Percentiles rank a stretch among this genome's conserved stretches.
Evolutionary conservation across 1,140 invertebrate species (phyloP).

Genomic region (Pectinophora gossypiella): DNA sequence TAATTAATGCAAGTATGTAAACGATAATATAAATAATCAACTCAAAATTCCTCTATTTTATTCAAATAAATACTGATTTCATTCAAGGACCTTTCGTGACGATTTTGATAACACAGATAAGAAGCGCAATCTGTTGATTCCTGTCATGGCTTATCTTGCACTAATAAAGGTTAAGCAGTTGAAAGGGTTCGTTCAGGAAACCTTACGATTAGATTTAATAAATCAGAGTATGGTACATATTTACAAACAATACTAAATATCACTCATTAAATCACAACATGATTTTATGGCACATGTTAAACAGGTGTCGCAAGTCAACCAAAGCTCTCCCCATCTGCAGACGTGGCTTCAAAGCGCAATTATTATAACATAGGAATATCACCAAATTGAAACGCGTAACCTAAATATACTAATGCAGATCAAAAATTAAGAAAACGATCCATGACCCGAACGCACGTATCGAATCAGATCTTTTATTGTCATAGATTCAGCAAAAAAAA

Average conservation of each 20-base stretch:
- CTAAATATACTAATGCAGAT: conserved; percentile 66
- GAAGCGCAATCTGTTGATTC: too few species aligned
- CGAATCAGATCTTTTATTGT: conserved; percentile 70
- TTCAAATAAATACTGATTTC: neutral
- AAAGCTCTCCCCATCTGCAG: conserved; percentile 26
- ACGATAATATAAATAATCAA: conserved; percentile 7
- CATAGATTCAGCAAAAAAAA: conserved; percentile 68
- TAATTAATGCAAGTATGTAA: conserved; percentile 15
- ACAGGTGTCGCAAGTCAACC: conserved; percentile 59
- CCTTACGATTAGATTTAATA: conserved; percentile 51
- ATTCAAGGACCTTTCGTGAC: neutral
- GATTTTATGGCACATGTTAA: conserved; percentile 70
- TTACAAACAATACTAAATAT: conserved; percentile 75
- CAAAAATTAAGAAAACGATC: conserved; percentile 46
- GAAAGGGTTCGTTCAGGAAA: conserved; percentile 44
- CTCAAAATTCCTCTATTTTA: too few species aligned
- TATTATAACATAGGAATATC: conserved; percentile 56
- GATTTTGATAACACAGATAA: neutral
- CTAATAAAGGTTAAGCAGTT: conserved; percentile 45
- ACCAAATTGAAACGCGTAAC: conserved; percentile 52
- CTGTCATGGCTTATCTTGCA: conserved; percentile 35
- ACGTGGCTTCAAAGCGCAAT: conserved; percentile 63
- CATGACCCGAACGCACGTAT: conserved; percentile 28
- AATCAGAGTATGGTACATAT: conserved; percentile 70
- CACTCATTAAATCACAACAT: conserved; percentile 73